Percentiles rank a stretch among this genome's conserved stretches.
These are phyloP conservation scores for Boloria euphrosyne DNA, from an alignment of 2,888 invertebrate species.

Conservation along the genomic window DNA sequence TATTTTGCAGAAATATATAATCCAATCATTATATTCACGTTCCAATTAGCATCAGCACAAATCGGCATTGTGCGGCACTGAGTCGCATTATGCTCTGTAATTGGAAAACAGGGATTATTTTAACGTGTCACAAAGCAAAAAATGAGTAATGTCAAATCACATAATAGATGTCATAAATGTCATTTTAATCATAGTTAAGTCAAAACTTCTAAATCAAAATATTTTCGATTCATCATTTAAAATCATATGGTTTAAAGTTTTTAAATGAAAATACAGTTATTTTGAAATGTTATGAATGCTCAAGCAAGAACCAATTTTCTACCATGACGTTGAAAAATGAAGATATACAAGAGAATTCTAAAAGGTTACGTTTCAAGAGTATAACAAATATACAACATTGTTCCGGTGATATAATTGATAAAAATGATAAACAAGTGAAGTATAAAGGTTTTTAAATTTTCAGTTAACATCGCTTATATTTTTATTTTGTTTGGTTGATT, in stretches of 20 bases:
- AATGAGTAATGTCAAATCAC: too few species aligned
- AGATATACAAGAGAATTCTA: conserved; percentile 68
- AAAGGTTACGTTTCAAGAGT: conserved; percentile 74
- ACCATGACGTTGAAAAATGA: conserved; percentile 67
- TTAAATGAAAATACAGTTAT: conserved; percentile 8
- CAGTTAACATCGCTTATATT: neutral
- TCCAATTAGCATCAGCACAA: too few species aligned
- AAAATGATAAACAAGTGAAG: conserved; percentile 60
- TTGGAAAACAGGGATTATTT: too few species aligned
- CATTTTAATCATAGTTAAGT: conserved; percentile 13
- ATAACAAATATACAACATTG: conserved; percentile 62
- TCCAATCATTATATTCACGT: too few species aligned
- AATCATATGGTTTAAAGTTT: neutral
- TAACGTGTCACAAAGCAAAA: too few species aligned
- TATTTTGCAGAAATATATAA: too few species aligned
- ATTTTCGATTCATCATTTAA: conserved; percentile 1
- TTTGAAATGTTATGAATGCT: conserved; percentile 36
- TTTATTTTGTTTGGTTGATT: neutral
- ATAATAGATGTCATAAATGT: neutral
- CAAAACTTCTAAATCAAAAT: conserved; percentile 16
- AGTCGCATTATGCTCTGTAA: too few species aligned
- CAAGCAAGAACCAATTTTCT: conserved; percentile 26
- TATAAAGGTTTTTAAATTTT: conserved; percentile 54
- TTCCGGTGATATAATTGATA: conserved; percentile 64
- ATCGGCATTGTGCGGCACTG: too few species aligned